Percentiles rank a stretch among this genome's conserved stretches.
Conservation (phyloP, 2,797 vertebrate genomes). For the Mustela erminea region DNA sequence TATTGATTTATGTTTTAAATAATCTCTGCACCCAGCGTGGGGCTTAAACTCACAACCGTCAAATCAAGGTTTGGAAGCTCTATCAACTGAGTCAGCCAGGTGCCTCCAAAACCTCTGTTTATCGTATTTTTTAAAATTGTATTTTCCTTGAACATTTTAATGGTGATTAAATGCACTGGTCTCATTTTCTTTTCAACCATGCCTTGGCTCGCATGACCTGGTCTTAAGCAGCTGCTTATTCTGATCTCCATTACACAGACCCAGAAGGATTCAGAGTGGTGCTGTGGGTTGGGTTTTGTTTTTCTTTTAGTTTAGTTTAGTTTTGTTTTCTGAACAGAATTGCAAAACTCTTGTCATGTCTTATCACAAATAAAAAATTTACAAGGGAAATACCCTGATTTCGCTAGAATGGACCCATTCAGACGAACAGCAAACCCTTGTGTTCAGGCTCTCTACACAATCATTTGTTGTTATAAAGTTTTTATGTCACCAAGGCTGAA, state of each 20-base stretch:
- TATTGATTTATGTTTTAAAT: not conserved
- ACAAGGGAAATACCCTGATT: not conserved
- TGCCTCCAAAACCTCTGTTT: not conserved
- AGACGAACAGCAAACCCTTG: not conserved
- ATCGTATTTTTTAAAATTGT: not conserved
- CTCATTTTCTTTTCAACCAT: not conserved
- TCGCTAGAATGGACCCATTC: not conserved
- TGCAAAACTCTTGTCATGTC: not conserved
- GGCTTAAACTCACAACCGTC: not conserved
- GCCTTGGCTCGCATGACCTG: not conserved
- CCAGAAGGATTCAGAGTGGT: not conserved
- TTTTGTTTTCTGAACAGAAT: not conserved
- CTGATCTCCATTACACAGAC: not conserved
- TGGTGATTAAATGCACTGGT: not conserved
- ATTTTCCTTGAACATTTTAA: not conserved
- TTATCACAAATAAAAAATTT: not conserved
- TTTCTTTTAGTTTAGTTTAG: too few relatives aligned
- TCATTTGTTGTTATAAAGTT: not conserved
- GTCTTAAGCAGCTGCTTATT: not conserved
- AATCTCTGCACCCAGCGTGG: not conserved
- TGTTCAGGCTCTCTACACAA: not conserved
- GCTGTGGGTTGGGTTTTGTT: not conserved
- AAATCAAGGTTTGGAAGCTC: not conserved
- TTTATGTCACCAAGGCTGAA: not conserved
- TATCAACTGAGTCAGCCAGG: not conserved